Conservation (phyloP, 2,113 vertebrate species). For the Pristiophorus japonicus region DNA sequence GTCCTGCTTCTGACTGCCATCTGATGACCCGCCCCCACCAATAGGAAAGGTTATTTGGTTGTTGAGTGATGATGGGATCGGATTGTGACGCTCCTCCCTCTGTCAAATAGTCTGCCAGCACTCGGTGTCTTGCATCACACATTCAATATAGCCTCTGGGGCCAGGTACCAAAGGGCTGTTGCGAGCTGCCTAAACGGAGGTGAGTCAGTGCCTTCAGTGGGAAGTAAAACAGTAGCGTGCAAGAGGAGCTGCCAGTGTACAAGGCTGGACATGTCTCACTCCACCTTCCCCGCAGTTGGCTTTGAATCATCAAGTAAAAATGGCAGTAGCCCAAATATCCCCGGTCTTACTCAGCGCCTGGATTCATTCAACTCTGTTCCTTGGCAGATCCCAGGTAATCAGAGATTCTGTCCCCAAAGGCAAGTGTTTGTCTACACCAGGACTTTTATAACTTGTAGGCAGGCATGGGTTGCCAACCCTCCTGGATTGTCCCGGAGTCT, state of each 20-base stretch:
- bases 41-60: neutral
- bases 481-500: neutral
- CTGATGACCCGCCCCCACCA: neutral
- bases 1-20: neutral
- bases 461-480: neutral
- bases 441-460: neutral
- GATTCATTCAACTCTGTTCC: neutral
- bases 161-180: no score
- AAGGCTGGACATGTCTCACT: neutral
- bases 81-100: neutral
- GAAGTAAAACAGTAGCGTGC: neutral
- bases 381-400: neutral
- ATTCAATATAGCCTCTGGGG: neutral
- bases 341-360: neutral
- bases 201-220: neutral
- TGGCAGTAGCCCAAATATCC: neutral
- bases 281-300: neutral
- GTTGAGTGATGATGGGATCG: neutral
- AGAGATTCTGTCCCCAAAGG: neutral
- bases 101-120: neutral
- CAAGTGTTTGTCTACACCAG: neutral
- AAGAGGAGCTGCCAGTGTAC: neutral
- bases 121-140: neutral
- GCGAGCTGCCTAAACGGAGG: neutral
- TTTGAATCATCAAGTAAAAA: neutral